A percentile compares a stretch with the other conserved stretches of the same genome.
phyloP scores from a whole-genome alignment of 2,888 invertebrate species.

The Buathra laborator region DNA sequence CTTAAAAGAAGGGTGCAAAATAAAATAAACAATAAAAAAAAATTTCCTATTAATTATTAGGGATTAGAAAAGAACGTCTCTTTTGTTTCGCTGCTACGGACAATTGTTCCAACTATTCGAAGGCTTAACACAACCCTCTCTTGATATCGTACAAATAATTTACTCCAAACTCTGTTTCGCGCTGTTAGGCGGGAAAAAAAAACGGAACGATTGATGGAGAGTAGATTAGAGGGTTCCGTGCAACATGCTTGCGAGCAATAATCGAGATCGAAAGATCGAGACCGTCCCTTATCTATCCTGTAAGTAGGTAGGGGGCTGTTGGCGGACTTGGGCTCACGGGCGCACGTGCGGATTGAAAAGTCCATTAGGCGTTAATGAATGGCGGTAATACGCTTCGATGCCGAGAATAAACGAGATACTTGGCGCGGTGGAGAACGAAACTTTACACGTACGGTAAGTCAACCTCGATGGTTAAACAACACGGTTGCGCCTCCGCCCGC shows the following conservation, averaged over 20 bases:
- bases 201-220: background rate
- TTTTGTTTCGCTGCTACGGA: too few species aligned
- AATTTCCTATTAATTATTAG: too few species aligned
- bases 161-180: too few species aligned
- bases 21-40: too few species aligned
- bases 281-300: conserved; percentile 46
- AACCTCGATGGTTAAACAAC: background rate
- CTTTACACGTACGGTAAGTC: conserved; percentile 43
- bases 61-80: too few species aligned
- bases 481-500: background rate
- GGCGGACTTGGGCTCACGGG: conserved; percentile 37
- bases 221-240: background rate
- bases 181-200: background rate
- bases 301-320: background rate
- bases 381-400: conserved; percentile 66
- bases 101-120: too few species aligned
- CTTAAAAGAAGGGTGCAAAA: too few species aligned
- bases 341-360: conserved; percentile 69
- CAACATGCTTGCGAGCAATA: background rate
- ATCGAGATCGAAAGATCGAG: conserved; percentile 10
- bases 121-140: too few species aligned
- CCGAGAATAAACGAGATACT: conserved; percentile 65
- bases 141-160: too few species aligned
- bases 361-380: conserved; percentile 72
- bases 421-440: conserved; percentile 51